Evolutionary conservation across 2,797 vertebrate species (phyloP), one percentile per base, ranked within the genome.

Genomic region (Oreortyx pictus): DNA sequence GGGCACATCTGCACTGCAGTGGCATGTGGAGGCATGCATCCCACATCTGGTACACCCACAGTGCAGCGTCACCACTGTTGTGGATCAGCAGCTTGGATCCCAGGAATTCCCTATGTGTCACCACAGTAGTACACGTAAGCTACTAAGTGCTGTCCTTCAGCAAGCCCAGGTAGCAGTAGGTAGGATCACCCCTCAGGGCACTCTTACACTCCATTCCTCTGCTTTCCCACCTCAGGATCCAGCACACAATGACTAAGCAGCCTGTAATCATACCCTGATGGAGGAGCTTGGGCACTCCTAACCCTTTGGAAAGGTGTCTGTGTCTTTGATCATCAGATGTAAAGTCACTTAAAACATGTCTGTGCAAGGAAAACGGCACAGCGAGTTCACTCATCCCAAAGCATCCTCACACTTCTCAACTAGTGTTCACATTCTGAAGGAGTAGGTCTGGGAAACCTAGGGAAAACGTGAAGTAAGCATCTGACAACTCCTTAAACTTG

Each of bases 1-100:
- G 41, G 37, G 13, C 31, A 59, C 0, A 0, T 37, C n/a, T 86
- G n/a, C 56, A 18, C 15, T 35, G 22, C 0, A 0, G 31, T 78
- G 88, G 17, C n/a, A 46, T 71, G 22, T n/a, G 37, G 25, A 27
- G 25, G 24, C 43, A 11, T 15, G 19, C 27, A 56, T 1, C 16
- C 47, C 24, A 0, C 0, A 68, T 41, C 70, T 77, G 65, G 31
- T n/a, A 56, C 8, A 19, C 72, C 23, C 66, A 66, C 14, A 6
- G 43, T 11, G 39, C 47, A 52, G 59, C 0, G 0, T 86, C 66
- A 72, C 33, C 25, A 66, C 6, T 54, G 16, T 54, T 54, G 52
- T 54, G 52, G 52, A 18, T 24, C 29, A 57, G 47, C 17, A 47
- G 41, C 10, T 47, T 27, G 2, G 9, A 9, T 22, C 39, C 39